phyloP scores from a whole-genome alignment of 1,140 invertebrate genomes.

The Cotesia vestalis region DNA sequence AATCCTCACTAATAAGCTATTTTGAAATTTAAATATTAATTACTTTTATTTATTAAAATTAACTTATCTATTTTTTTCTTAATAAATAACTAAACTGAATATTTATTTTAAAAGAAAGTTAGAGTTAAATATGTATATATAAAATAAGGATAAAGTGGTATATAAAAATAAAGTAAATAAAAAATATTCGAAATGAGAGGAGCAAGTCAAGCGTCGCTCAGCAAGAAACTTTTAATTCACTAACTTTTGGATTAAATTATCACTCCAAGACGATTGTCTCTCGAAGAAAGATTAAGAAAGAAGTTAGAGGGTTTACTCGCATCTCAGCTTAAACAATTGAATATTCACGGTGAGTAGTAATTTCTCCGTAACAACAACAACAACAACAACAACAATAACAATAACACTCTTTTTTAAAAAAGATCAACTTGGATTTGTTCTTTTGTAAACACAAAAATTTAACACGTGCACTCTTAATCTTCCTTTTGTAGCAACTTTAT shows the following conservation, averaged over 20 bases:
- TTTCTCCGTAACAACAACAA: constrained; percentile 27
- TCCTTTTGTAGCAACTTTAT: too few species aligned
- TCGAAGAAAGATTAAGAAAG: constrained; percentile 57
- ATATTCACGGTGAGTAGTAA: constrained; percentile 36
- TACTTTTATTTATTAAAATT: too few species aligned
- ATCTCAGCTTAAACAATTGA: constrained; percentile 28
- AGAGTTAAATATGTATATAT: too few species aligned
- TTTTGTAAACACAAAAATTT: too few species aligned
- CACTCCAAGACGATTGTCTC: constrained; percentile 57
- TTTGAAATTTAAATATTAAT: too few species aligned
- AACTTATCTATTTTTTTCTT: too few species aligned
- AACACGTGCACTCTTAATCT: too few species aligned
- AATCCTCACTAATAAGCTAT: constrained; percentile 25
- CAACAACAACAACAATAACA: background rate
- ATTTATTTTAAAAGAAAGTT: background rate
- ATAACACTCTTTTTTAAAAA: background rate
- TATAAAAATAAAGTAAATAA: background rate
- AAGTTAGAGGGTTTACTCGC: constrained; percentile 37
- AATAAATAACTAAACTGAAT: background rate
- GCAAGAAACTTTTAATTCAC: constrained; percentile 62
- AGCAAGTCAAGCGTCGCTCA: constrained; percentile 47
- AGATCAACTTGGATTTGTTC: too few species aligned
- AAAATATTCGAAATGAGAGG: constrained; percentile 34
- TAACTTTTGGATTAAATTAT: constrained; percentile 63
- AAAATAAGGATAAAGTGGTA: too few species aligned